Evolutionary conservation across 2,113 vertebrate species (phyloP).

Genomic region (Mugil cephalus): DNA sequence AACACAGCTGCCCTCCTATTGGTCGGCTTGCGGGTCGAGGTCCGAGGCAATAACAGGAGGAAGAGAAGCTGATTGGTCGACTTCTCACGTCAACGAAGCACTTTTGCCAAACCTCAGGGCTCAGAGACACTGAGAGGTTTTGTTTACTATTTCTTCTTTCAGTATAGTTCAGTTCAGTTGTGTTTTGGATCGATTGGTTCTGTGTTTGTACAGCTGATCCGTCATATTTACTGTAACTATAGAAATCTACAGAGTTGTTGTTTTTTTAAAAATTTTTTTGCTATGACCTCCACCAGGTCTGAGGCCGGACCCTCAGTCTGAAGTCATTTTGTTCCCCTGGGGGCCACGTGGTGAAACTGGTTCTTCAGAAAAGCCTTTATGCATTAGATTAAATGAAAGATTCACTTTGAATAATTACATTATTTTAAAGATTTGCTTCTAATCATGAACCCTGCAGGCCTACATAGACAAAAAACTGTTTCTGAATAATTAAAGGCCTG

Average conservation of each 20-base stretch:
- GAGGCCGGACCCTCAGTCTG: slow-evolving; percentile 4
- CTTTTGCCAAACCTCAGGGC: slow-evolving; percentile 78
- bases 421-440: no score
- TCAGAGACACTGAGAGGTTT: slow-evolving; percentile 69
- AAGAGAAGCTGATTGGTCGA: slow-evolving; percentile 35
- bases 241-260: slow-evolving; percentile 47
- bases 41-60: slow-evolving; percentile 52
- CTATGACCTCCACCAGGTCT: slow-evolving; percentile 45
- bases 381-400: no score
- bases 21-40: neutral
- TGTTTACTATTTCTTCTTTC: slow-evolving; percentile 66
- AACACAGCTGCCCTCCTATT: slow-evolving; percentile 17
- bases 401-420: no score
- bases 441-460: no score
- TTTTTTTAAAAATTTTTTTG: no score
- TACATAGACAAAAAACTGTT: no score
- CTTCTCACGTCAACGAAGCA: slow-evolving; percentile 62
- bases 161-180: slow-evolving; percentile 62
- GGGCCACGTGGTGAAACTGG: no score
- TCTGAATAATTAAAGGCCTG: no score
- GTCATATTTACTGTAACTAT: slow-evolving; percentile 61
- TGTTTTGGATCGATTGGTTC: slow-evolving; percentile 60
- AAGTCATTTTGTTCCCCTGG: neutral
- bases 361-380: no score
- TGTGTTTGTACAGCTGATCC: slow-evolving; percentile 69